Conservation (phyloP, 2,888 invertebrate species). For the Eugnorisma glareosa region DNA sequence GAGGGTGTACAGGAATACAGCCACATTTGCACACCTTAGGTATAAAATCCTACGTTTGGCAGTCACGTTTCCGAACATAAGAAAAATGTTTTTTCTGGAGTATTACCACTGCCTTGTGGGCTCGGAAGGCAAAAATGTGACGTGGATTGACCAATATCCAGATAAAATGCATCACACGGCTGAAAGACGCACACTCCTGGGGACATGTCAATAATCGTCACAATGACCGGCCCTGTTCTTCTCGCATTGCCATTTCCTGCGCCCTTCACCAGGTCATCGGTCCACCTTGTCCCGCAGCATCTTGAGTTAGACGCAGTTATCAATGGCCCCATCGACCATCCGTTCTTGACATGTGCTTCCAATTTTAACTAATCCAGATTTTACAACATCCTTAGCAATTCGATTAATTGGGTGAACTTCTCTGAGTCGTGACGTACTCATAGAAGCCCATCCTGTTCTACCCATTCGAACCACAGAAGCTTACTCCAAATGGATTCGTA, state of each 20-base stretch:
- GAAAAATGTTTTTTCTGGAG: neutral
- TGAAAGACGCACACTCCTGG: neutral
- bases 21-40: neutral
- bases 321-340: neutral
- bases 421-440: neutral
- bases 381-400: neutral
- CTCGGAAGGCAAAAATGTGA: neutral
- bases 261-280: neutral
- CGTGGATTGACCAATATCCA: neutral
- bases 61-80: neutral
- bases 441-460: neutral
- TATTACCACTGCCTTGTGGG: neutral
- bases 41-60: neutral
- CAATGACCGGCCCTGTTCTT: neutral
- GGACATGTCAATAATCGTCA: neutral
- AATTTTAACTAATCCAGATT: neutral
- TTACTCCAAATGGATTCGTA: constrained; percentile 46
- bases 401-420: neutral
- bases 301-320: neutral
- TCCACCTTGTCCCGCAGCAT: neutral
- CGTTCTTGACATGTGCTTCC: neutral
- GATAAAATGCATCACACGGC: neutral
- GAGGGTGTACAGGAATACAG: neutral
- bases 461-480: neutral
- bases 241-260: neutral